Percentiles rank a stretch among this genome's conserved stretches.
These are phyloP conservation scores for Lasius platythorax DNA, from an alignment of 2,888 invertebrate species.

Conservation along the genomic window DNA sequence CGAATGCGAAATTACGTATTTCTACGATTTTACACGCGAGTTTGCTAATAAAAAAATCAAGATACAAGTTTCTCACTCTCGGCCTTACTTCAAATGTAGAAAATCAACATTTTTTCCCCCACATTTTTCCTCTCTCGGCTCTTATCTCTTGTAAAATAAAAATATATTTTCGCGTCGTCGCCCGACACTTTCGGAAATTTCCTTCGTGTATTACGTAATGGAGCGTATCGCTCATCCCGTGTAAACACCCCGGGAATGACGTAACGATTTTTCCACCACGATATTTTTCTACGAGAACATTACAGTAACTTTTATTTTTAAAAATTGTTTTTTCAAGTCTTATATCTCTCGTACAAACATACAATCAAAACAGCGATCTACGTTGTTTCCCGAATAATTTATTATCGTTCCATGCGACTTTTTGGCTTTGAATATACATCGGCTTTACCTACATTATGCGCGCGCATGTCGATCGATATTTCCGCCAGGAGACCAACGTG, in stretches of 20 bases:
- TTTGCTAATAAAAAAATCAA: not conserved
- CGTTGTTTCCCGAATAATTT: not conserved
- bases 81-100: not conserved
- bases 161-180: not conserved
- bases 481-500: not conserved
- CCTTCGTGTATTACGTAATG: slow-evolving; percentile 17
- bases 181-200: slow-evolving; percentile 22
- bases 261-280: not conserved
- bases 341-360: not conserved
- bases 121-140: not conserved
- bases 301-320: not conserved
- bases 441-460: slow-evolving; percentile 8
- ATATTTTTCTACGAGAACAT: not conserved
- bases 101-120: not conserved
- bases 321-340: not conserved
- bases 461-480: slow-evolving; percentile 43
- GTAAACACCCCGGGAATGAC: not conserved
- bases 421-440: not conserved
- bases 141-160: not conserved
- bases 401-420: not conserved
- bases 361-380: not conserved
- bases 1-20: not conserved
- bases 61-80: not conserved
- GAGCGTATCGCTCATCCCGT: not conserved
- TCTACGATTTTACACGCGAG: not conserved